Conservation (phyloP, 2,888 invertebrate genomes). For the Drosophila silvestris region DNA sequence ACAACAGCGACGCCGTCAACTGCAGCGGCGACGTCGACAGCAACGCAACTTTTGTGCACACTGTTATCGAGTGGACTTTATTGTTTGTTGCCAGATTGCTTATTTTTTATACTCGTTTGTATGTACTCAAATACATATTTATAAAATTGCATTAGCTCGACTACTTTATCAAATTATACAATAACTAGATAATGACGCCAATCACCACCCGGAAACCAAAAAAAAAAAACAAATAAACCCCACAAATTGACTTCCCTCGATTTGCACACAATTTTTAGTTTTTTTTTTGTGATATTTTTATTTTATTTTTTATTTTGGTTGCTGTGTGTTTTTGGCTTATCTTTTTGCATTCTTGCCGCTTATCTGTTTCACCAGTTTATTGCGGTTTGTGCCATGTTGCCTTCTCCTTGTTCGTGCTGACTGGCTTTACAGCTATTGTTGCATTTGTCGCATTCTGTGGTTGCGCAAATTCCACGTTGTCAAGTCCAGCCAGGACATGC, state of each 20-base stretch:
- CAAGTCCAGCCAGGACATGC: conserved; percentile 44
- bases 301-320: not conserved
- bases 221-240: not conserved
- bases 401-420: conserved; percentile 35
- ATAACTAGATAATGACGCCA: conserved; percentile 34
- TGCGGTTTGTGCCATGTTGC: conserved; percentile 40
- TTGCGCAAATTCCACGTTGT: conserved; percentile 50
- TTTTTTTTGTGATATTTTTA: not conserved
- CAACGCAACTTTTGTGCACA: conserved; percentile 35
- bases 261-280: conserved; percentile 5
- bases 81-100: conserved; percentile 30
- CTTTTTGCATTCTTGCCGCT: conserved; percentile 54
- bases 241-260: conserved; percentile 12
- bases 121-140: conserved; percentile 11
- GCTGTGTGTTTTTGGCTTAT: conserved; percentile 5
- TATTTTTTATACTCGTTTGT: conserved; percentile 7
- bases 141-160: conserved; percentile 38
- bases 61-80: conserved; percentile 58
- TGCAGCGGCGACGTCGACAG: conserved; percentile 17
- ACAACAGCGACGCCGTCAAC: conserved; percentile 31
- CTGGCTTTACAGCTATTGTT: conserved; percentile 72
- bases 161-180: conserved; percentile 34
- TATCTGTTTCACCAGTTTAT: conserved; percentile 46
- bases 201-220: conserved; percentile 15
- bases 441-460: conserved; percentile 75